Evolutionary conservation across 1,140 invertebrate species (phyloP), one percentile per base, ranked within the genome.

Genomic region (Drosophila nasuta): DNA sequence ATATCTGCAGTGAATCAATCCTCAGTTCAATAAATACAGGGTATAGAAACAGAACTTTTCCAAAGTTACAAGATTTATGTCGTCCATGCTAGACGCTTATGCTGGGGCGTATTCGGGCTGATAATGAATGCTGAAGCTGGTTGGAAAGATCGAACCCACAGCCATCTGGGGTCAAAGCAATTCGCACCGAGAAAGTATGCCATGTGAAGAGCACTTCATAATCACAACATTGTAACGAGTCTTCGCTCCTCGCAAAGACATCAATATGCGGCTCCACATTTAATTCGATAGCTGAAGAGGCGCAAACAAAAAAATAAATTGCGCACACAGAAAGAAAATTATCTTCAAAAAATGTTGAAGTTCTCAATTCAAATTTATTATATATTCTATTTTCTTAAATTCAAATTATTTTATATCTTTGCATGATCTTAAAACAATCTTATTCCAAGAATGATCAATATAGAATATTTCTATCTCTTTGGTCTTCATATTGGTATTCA

Each of bases 131-230:
- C n/a, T 54, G 63, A 33, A 10, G 35, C 35, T 65, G 51, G 63
- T 8, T 33, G 17, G 7, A 2, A 30, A 43, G 13, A 54, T 11
- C 28, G 15, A 20, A 25, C 35, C 33, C 58, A 43, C 20, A 62
- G 5, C 1, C 35, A 41, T 52, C 38, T n/a, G 8, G 10, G 67
- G 35, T 43, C 58, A 63, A 51, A 33, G 10, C 30, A 20, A 49
- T 46, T 7, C 13, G 5, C 11, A n/a, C 28, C 52, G 46, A 3
- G 66, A 63, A 54, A 70, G 15, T 54, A 54, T 54, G 46, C 46
- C 25, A 45, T 54, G 28, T 25, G 35, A 33, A 66, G 38, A 54
- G 51, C 35, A 33, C 25, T 46, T 46, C 1, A 25, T 25, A 56
- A 33, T 11, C 11, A 38, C 33, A 59, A 51, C 8, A 59, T 3